Base-by-base conservation (phyloP, 2,888 invertebrate species). In the Minunthozetes semirufus region DNA sequence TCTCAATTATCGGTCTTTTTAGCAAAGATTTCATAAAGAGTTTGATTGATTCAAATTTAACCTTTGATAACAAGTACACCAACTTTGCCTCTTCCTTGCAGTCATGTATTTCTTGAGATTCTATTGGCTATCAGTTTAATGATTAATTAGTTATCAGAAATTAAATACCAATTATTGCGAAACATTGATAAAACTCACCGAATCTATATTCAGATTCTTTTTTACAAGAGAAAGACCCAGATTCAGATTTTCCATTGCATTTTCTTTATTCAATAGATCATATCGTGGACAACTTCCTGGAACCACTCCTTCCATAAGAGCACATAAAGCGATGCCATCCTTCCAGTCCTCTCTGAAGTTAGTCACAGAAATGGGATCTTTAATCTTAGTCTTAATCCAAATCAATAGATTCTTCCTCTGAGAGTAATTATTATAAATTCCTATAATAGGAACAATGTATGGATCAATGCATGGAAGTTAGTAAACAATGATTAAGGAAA, bases 231-330 rank as follows among this genome's bases (percentile, higher is more conserved):
- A 80, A 5, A 83, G 79, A 4, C 81, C 82, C n/a, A 82, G 80
- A 15, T 81, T 78, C 72, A 82, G 81, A 77, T 83, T 83, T 77
- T 81, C 80, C 42, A 82, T 79, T 3, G 80, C 78, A 73, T 82
- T 80, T 29, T 81, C 80, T 0, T 80, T 79, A 71, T 81, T 81
- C 22, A 83, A 80, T 0, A 81, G 80, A 50, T 80, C 79, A 59
- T 78, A 81, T 33, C 81, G 79, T 0, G 83, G 83, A 78, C 82
- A 83, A 33, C 81, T 80, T 0, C 83, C 83, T 0, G 83, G 82
- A 53, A 80, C 80, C 25, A 83, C 76, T 4, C 80, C 79, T 74
- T 83, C 82, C 50, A 83, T 75, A 3, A 83, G 79, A 13, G 81
- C 81, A 76, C 83, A 83, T 9, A 83, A 78, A 0, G 80, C 79